These are phyloP conservation scores for Prinia subflava DNA, from an alignment of 2,113 vertebrate species.

Conservation along the genomic window DNA sequence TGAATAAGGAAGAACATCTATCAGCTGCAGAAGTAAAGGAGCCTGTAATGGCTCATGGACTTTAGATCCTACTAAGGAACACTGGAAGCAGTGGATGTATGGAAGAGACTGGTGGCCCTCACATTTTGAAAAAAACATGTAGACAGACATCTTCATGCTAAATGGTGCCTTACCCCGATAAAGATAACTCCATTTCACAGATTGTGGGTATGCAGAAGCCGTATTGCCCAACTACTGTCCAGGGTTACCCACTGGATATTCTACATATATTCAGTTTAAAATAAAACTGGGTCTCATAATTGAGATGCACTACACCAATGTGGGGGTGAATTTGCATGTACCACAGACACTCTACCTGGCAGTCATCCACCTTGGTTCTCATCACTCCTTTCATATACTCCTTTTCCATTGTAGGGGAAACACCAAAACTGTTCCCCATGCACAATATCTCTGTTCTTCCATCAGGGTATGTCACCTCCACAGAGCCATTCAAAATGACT, in stretches of 20 bases:
- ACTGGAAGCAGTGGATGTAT: not conserved
- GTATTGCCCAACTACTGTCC: not conserved
- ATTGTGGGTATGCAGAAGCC: not conserved
- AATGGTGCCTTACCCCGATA: not conserved
- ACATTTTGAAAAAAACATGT: not conserved
- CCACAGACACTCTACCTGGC: slow-evolving; percentile 81
- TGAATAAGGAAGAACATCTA: not conserved
- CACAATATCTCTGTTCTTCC: slow-evolving; percentile 92
- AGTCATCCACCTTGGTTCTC: slow-evolving; percentile 99
- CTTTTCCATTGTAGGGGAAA: slow-evolving; percentile 96
- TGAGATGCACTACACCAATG: not conserved
- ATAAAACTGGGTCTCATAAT: not conserved
- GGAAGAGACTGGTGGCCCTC: not conserved
- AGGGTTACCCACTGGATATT: not conserved
- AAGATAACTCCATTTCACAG: not conserved
- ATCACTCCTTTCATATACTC: slow-evolving; percentile 98
- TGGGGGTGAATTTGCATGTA: not conserved
- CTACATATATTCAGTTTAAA: not conserved
- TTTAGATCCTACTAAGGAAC: not conserved
- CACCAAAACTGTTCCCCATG: slow-evolving; percentile 98
- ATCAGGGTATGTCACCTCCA: slow-evolving; percentile 94
- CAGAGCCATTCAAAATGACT: slow-evolving; percentile 97
- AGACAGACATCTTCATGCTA: not conserved
- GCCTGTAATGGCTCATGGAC: not conserved
- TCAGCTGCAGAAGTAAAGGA: not conserved